These are phyloP conservation scores for Watsonalla cultraria DNA, from an alignment of 2,888 invertebrate genomes.

Conservation along the genomic window DNA sequence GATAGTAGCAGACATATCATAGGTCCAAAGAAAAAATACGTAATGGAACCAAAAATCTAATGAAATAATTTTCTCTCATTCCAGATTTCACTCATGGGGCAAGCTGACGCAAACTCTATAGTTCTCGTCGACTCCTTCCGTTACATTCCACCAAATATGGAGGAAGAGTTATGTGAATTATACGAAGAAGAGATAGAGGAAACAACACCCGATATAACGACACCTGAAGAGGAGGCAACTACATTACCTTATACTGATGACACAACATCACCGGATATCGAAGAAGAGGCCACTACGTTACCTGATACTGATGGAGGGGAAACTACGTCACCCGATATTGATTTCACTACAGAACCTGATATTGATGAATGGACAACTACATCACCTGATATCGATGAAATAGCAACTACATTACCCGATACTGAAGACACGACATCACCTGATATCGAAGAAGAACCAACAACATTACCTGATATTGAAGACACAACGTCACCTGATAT, in stretches of 20 bases:
- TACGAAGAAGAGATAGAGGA: slow-evolving; percentile 23
- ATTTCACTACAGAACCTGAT: slow-evolving; percentile 7
- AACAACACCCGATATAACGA: background rate
- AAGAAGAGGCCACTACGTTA: slow-evolving; percentile 1
- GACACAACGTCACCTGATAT: slow-evolving; percentile 5
- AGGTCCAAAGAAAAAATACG: too few species aligned
- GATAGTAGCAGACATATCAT: too few species aligned
- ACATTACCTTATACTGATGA: slow-evolving; percentile 7
- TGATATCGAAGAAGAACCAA: slow-evolving; percentile 4
- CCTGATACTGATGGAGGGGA: slow-evolving; percentile 5
- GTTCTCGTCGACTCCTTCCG: slow-evolving; percentile 48
- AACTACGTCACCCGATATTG: slow-evolving; percentile 7
- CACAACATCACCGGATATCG: slow-evolving; percentile 5
- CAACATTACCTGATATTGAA: slow-evolving; percentile 5
- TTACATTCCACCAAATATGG: slow-evolving; percentile 30
- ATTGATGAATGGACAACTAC: background rate
- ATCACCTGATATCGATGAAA: slow-evolving; percentile 7
- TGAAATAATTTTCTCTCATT: slow-evolving; percentile 19
- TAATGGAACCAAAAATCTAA: background rate
- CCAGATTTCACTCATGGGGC: slow-evolving; percentile 44
- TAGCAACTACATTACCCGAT: slow-evolving; percentile 4
- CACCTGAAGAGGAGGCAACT: slow-evolving; percentile 4
- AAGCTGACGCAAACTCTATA: slow-evolving; percentile 21
- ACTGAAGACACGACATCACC: background rate
- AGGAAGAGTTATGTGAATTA: slow-evolving; percentile 32